Base-by-base conservation (phyloP, 2,888 invertebrate species). In the Boloria selene region DNA sequence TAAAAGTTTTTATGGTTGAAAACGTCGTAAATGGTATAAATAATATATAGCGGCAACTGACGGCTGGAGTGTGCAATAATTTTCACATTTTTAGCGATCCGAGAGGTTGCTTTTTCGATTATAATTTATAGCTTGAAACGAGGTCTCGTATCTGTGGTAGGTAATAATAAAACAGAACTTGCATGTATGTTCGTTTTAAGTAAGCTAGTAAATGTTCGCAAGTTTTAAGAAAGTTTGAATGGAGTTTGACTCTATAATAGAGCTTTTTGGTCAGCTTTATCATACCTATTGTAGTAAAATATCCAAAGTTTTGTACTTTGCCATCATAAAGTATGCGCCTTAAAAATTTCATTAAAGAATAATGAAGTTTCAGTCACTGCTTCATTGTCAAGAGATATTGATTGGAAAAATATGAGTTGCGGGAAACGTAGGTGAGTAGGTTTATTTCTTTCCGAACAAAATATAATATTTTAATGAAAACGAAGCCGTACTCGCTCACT, bases 11-110 rank as follows among this genome's bases (percentile, higher is more conserved):
- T 88, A 88, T 83, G 78, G 83, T 77, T 83, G 80, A 83, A 82
- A 88, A 81, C 86, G 86, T 86, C 87, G 87, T 87, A 87, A 88
- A 88, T 83, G 85, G 83, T 86, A 85, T 87, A 87, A 87, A 86
- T 86, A 87, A 88, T 84, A 86, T 85, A 87, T 85, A 85, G 81
- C 84, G 83, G 85, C 79, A 83, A 84, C 49, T 59, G 59, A 59
- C 84, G 83, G 82, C 80, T 74, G 76, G 77, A 81, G 81, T 77
- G 77, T 76, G 86, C 82, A 81, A 87, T 87, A 87, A 88, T 87
- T 87, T 86, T 84, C 85, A 85, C 86, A 84, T 84, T 86, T 81
- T 86, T 84, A 84, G 85, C 84, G 82, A 85, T 84, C 83, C 82
- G 80, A 84, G 85, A 81, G 84, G 83, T 83, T 79, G 85, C 79